A percentile compares a stretch with the other conserved stretches of the same genome.
phyloP scores from a whole-genome alignment of 2,888 invertebrate genomes.

The Phrixothrix hirtus region DNA sequence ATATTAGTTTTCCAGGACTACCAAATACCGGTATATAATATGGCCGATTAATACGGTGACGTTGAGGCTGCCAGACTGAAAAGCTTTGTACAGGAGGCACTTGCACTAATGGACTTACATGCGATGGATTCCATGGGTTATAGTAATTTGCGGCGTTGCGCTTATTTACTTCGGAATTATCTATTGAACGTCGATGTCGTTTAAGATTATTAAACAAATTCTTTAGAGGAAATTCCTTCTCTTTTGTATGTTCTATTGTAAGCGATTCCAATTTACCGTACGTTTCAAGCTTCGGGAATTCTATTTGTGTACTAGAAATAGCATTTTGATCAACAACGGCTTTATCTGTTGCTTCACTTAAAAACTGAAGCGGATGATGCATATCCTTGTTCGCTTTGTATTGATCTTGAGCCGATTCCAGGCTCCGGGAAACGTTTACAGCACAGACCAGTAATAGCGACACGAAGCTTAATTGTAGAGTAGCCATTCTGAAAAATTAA shows the following conservation, averaged over 20 bases:
- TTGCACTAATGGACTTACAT: slow-evolving; percentile 1
- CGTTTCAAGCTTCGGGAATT: background rate
- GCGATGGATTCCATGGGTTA: slow-evolving; percentile 11
- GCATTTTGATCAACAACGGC: slow-evolving; percentile 9
- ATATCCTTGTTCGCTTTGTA: slow-evolving; percentile 36
- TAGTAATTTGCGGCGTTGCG: slow-evolving; percentile 11
- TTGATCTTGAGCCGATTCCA: slow-evolving; percentile 39
- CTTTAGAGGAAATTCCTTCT: background rate
- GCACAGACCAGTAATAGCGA: slow-evolving; percentile 33
- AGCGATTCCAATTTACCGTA: background rate
- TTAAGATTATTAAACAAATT: background rate
- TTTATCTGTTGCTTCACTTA: slow-evolving; percentile 39
- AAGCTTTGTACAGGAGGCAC: slow-evolving; percentile 34
- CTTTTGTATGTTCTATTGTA: background rate
- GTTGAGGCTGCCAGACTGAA: slow-evolving; percentile 43
- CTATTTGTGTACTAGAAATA: background rate
- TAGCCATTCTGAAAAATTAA: slow-evolving; percentile 41
- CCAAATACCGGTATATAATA: slow-evolving; percentile 52
- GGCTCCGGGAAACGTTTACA: slow-evolving; percentile 28
- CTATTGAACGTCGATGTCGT: background rate
- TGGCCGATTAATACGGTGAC: slow-evolving; percentile 46
- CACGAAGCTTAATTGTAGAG: slow-evolving; percentile 33
- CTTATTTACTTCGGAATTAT: background rate
- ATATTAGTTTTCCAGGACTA: slow-evolving; percentile 41
- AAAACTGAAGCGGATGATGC: slow-evolving; percentile 26